Percentiles rank a stretch among this genome's conserved stretches.
Conservation (phyloP, 2,888 invertebrate genomes). For the Drosophila seclusa region DNA sequence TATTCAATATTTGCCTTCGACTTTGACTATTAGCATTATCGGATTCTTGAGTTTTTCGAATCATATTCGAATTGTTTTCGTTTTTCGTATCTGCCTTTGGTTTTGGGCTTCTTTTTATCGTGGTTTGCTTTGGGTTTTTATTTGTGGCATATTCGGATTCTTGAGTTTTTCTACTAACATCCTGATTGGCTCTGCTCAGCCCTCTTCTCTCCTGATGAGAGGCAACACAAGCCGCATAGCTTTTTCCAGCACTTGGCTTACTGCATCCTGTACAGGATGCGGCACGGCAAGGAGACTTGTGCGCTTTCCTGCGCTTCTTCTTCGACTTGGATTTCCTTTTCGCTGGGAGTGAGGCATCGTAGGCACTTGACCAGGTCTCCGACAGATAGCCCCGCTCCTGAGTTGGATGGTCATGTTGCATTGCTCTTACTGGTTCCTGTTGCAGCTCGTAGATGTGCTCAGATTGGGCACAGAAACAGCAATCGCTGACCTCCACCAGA, state of each 20-base stretch:
- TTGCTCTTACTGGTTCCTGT: rapidly evolving
- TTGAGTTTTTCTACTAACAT: not conserved
- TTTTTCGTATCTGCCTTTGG: not conserved
- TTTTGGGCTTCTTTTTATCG: not conserved
- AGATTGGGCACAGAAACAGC: slow-evolving; percentile 15
- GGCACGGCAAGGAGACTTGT: not conserved
- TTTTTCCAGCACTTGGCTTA: not conserved
- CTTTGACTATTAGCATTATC: not conserved
- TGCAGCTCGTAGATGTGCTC: slow-evolving; percentile 6
- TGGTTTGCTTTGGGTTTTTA: not conserved
- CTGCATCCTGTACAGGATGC: not conserved
- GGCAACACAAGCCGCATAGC: not conserved
- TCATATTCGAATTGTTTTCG: not conserved
- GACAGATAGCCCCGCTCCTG: slow-evolving; percentile 13
- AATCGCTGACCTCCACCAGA: slow-evolving; percentile 28
- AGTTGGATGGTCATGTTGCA: not conserved
- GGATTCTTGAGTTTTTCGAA: not conserved
- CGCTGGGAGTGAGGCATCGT: rapidly evolving
- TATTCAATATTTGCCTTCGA: not conserved
- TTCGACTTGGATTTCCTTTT: not conserved
- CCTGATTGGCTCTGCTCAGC: not conserved
- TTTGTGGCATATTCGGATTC: not conserved
- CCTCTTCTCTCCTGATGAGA: not conserved
- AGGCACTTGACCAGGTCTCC: slow-evolving; percentile 21
- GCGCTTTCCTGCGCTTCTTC: not conserved